Evolutionary conservation across 2,797 vertebrate genomes (phyloP).

Genomic region (Synanceia verrucosa): DNA sequence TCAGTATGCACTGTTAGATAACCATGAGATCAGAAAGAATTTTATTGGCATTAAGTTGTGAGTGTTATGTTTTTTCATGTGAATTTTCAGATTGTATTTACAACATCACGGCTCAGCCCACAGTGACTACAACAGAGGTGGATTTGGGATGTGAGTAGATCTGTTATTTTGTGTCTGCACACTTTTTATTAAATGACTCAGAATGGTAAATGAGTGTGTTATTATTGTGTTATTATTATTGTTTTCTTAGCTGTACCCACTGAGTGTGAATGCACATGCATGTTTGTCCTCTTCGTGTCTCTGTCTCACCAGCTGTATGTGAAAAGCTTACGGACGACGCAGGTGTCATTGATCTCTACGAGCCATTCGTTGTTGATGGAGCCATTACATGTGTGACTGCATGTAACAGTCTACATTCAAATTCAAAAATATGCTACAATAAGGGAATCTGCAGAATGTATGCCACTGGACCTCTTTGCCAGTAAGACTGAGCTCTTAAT

Average conservation of each 20-base stretch:
- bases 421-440: not conserved
- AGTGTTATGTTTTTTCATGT: not conserved
- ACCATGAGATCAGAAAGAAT: not conserved
- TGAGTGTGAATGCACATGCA: not conserved
- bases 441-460: constrained; percentile 18
- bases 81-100: constrained; percentile 7
- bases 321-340: rapidly evolving
- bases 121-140: rapidly evolving
- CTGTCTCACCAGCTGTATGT: constrained; percentile 2
- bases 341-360: not conserved
- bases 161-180: not conserved
- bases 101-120: rapidly evolving
- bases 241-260: not conserved
- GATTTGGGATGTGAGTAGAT: not conserved
- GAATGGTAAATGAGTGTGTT: too few species aligned
- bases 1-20: not conserved
- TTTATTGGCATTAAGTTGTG: not conserved
- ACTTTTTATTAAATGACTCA: not conserved
- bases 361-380: rapidly evolving
- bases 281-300: not conserved
- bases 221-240: too few species aligned
- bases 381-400: not conserved
- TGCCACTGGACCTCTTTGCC: constrained; percentile 12
- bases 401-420: not conserved
- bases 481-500: constrained; percentile 9